Conservation (phyloP, 2,113 vertebrate genomes). For the Ceyx margarethae region DNA sequence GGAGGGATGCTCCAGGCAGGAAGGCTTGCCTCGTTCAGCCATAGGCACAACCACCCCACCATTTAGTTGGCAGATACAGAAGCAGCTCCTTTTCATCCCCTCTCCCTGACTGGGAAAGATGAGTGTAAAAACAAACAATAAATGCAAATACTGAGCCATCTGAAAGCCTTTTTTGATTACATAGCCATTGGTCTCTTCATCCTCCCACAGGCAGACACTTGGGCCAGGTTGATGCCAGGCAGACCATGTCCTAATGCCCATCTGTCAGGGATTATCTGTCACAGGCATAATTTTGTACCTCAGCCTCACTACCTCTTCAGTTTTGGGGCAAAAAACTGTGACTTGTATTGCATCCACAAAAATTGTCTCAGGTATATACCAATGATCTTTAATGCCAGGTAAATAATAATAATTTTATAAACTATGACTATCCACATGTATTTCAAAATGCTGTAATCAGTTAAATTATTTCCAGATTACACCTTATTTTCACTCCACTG, state of each 20-base stretch:
- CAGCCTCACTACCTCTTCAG: neutral
- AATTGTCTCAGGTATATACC: neutral
- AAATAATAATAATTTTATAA: neutral
- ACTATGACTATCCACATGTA: neutral
- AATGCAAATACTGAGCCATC: neutral
- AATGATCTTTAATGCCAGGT: neutral
- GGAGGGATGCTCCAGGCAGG: neutral
- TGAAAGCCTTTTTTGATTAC: neutral
- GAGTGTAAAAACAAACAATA: neutral
- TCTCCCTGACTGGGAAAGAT: neutral
- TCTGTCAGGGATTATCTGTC: neutral
- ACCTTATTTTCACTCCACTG: neutral
- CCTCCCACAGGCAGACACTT: neutral
- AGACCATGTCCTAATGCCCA: neutral
- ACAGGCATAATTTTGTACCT: neutral
- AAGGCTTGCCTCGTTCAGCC: neutral
- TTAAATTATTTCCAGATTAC: neutral
- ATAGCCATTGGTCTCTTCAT: neutral
- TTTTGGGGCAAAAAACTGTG: neutral
- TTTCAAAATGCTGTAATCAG: neutral
- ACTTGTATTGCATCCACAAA: neutral
- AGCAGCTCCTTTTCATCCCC: neutral
- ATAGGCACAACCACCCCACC: neutral
- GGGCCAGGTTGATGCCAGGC: neutral
- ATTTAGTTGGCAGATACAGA: neutral